Evolutionary conservation across 2,888 invertebrate species (phyloP).

Genomic region (Cerceris rybyensis): DNA sequence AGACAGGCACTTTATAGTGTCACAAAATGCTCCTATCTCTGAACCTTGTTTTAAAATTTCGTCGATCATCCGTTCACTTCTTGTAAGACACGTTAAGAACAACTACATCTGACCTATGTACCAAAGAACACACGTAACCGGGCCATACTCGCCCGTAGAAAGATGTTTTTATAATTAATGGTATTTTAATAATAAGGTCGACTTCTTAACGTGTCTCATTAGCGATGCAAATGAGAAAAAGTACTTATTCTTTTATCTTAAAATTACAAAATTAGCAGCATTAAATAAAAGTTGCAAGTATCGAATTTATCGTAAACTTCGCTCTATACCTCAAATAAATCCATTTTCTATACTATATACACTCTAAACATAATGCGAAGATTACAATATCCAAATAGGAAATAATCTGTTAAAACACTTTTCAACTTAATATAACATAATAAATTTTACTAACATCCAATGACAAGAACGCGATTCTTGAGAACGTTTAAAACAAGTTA

Average conservation of each 20-base stretch:
- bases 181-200: slow-evolving; percentile 55
- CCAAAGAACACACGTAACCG: slow-evolving; percentile 68
- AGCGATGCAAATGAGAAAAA: slow-evolving; percentile 62
- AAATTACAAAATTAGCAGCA: slow-evolving; percentile 51
- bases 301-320: slow-evolving; percentile 51
- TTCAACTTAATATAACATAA: slow-evolving; percentile 46
- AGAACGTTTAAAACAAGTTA: slow-evolving; percentile 67
- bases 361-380: slow-evolving; percentile 55
- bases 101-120: slow-evolving; percentile 64
- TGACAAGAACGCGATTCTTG: slow-evolving; percentile 62
- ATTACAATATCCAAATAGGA: slow-evolving; percentile 41
- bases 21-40: slow-evolving; percentile 78
- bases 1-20: slow-evolving; percentile 81
- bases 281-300: slow-evolving; percentile 57
- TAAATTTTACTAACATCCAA: slow-evolving; percentile 44
- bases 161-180: slow-evolving; percentile 68
- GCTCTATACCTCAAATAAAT: slow-evolving; percentile 43
- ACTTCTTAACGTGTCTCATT: slow-evolving; percentile 65
- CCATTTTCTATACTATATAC: slow-evolving; percentile 58
- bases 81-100: slow-evolving; percentile 69
- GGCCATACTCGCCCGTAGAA: slow-evolving; percentile 67
- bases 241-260: slow-evolving; percentile 54
- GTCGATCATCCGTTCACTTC: slow-evolving; percentile 70
- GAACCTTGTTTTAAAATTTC: slow-evolving; percentile 78
- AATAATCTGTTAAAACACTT: slow-evolving; percentile 40